Conservation (phyloP, 2,797 vertebrate species). For the Orientallactaga sibirica region DNA sequence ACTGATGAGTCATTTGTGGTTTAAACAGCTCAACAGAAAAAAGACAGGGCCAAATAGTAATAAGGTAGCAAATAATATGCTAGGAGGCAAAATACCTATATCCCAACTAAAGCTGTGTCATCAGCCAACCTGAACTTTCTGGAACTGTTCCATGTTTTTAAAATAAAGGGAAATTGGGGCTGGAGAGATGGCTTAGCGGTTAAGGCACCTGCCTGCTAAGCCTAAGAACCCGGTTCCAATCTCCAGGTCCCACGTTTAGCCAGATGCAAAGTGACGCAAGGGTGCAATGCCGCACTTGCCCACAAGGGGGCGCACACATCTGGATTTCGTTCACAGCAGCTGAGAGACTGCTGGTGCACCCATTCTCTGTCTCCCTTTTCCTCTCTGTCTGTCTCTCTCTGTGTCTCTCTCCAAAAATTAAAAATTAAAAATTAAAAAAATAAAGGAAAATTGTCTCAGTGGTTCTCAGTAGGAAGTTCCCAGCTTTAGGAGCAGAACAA, state of each 20-base stretch:
- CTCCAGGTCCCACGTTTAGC: too few species aligned
- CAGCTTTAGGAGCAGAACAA: constrained; percentile 8
- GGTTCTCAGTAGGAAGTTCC: background rate
- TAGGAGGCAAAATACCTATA: background rate
- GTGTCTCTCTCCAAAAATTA: too few species aligned
- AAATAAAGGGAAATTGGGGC: background rate
- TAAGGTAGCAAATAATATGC: background rate
- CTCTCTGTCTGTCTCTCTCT: too few species aligned
- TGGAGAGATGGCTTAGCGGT: too few species aligned
- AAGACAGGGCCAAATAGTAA: background rate
- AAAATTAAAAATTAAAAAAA: background rate
- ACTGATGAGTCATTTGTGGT: constrained; percentile 63
- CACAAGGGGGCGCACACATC: too few species aligned
- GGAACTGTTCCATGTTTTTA: background rate
- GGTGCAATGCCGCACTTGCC: too few species aligned
- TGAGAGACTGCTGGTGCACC: too few species aligned
- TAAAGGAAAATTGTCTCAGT: background rate
- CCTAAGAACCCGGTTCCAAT: too few species aligned
- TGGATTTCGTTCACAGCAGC: too few species aligned
- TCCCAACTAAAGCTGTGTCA: background rate
- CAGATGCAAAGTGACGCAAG: too few species aligned
- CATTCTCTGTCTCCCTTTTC: too few species aligned
- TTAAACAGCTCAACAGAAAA: constrained; percentile 57
- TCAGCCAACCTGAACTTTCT: background rate
- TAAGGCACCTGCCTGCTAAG: too few species aligned